Conservation (phyloP, 2,113 vertebrate species). For the Psilopogon haemacephalus region DNA sequence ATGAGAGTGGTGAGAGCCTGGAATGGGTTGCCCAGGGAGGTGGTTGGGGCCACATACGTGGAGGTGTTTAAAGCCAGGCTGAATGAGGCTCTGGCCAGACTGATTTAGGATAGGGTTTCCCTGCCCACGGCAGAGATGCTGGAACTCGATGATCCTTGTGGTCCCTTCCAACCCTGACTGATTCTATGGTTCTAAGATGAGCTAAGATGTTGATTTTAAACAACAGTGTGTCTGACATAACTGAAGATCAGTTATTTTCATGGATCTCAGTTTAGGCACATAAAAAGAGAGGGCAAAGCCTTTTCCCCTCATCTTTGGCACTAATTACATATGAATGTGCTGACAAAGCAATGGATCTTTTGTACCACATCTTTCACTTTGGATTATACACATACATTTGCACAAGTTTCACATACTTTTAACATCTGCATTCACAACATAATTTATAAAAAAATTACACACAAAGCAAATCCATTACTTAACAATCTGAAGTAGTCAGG, state of each 20-base stretch:
- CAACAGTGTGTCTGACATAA: background rate
- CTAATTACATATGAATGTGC: background rate
- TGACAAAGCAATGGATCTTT: background rate
- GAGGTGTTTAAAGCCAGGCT: too few species aligned
- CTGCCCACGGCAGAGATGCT: too few species aligned
- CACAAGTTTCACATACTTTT: background rate
- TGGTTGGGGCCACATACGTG: too few species aligned
- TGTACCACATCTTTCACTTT: background rate
- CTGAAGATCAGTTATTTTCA: background rate
- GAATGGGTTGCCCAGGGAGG: too few species aligned
- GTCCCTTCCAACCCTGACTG: too few species aligned
- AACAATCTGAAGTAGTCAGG: background rate
- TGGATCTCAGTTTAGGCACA: background rate
- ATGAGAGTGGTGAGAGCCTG: too few species aligned
- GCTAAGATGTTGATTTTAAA: background rate
- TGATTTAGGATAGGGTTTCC: too few species aligned
- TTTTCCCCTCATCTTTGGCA: background rate
- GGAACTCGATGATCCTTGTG: too few species aligned
- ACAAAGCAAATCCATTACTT: background rate
- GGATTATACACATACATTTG: background rate
- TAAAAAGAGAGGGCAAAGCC: background rate
- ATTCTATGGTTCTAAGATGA: too few species aligned
- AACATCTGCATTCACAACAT: background rate
- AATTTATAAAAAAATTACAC: background rate
- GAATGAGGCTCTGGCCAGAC: too few species aligned